A percentile compares a stretch with the other conserved stretches of the same genome.
phyloP scores from a whole-genome alignment of 2,113 vertebrate species.

The Albula glossodonta region DNA sequence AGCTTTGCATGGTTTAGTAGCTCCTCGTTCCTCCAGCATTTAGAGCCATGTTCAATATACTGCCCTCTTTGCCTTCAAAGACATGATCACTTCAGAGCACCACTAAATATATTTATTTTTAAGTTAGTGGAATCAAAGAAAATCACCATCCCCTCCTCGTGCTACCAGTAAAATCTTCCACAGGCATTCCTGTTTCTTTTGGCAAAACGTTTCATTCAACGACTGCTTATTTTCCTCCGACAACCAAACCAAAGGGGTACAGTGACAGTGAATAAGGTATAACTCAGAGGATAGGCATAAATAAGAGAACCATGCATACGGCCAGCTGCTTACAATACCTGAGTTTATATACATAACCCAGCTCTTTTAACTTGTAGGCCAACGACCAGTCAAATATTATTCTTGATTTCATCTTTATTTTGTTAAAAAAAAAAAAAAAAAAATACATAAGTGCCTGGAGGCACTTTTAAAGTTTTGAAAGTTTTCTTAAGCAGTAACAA shows the following conservation, averaged over 20 bases:
- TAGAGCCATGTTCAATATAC: background rate
- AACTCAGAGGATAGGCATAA: background rate
- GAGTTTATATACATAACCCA: background rate
- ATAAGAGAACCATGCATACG: background rate
- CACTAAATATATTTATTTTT: background rate
- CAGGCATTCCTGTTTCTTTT: background rate
- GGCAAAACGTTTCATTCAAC: background rate
- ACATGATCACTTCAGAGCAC: background rate
- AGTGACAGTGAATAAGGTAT: background rate
- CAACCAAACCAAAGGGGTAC: background rate
- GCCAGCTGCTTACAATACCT: background rate
- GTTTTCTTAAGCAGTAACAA: background rate
- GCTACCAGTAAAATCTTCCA: background rate
- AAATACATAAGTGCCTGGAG: no score
- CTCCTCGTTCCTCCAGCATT: background rate
- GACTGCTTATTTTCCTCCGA: background rate
- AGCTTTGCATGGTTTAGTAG: background rate
- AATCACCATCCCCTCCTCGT: background rate
- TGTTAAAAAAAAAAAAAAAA: no score
- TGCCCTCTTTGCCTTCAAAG: conserved; percentile 5
- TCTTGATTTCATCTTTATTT: background rate
- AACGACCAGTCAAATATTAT: background rate
- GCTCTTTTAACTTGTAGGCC: background rate
- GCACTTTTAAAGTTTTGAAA: background rate
- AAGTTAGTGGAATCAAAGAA: background rate